Evolutionary conservation across 2,113 vertebrate species (phyloP), one percentile per base, ranked within the genome.

Genomic region (Nycticebus coucang): DNA sequence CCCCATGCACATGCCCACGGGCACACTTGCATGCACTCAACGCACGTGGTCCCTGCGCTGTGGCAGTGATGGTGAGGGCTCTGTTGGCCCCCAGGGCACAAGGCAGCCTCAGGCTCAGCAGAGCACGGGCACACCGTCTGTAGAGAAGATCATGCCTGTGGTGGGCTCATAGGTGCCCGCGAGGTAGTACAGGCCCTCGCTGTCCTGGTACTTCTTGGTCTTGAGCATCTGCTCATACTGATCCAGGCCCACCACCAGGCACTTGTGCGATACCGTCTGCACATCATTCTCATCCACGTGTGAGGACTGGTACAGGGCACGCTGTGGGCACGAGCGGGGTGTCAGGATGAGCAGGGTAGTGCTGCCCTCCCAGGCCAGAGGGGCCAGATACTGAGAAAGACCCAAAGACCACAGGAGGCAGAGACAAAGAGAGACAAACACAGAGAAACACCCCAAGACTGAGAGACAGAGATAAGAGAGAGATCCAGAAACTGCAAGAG

Each of bases 91-190:
- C 91, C 91, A 41, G 97, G 98, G 93, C 86, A 93, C 62, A 93
- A 97, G 95, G 97, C 96, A 95, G 98, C 96, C 86, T 95, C 87
- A 53, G 96, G 55, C 97, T 99, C 98, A 99, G 98, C 99, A 99
- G 98, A 99, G 99, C 97, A 99, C 99, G 0, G 99, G 99, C 91
- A 99, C 99, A 4, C 99, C 99, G 0, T 99, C 99, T 0, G 99
- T 99, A 98, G 99, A 99, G 98, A 99, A 99, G 98, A 99, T 99
- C 99, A 99, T 99, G 98, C 99, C 99, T 0, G 99, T 99, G 94
- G 99, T 99, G 98, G 99, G 99, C 96, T 99, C 99, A 0, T 99
- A 99, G 87, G 99, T 99, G 97, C 99, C 99, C 4, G 99, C 99
- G 97, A 99, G 99, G 98, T 99, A 99, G 99, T 99, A 99, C 78